Percentiles rank a stretch among this genome's conserved stretches.
Evolutionary conservation across 2,888 invertebrate genomes (phyloP).

Genomic region (Ormyrus nitidulus): DNA sequence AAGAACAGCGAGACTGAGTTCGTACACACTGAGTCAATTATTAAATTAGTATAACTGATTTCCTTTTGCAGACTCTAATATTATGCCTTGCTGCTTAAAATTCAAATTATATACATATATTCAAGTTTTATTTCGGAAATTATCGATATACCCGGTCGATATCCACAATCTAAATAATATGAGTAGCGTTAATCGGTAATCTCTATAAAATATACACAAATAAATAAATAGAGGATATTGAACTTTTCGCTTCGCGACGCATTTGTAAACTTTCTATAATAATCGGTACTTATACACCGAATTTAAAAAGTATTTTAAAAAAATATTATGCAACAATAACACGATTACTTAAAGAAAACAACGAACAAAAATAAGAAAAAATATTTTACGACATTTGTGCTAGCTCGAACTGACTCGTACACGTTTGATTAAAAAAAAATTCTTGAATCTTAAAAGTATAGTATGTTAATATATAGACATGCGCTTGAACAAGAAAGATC

Average conservation of each 20-base stretch:
- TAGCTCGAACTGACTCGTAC: constrained; percentile 35
- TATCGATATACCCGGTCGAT: neutral
- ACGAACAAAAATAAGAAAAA: constrained; percentile 26
- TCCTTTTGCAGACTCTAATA: neutral
- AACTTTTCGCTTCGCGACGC: neutral
- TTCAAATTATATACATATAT: constrained; percentile 31
- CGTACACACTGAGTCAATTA: constrained; percentile 14
- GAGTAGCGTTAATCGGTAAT: neutral
- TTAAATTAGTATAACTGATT: constrained; percentile 24
- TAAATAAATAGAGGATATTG: constrained; percentile 36
- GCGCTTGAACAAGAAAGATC: constrained; percentile 31
- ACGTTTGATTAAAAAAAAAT: constrained; percentile 33
- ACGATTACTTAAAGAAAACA: constrained; percentile 22
- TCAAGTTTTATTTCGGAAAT: constrained; percentile 13
- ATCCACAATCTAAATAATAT: no score
- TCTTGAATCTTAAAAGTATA: constrained; percentile 34
- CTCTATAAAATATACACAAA: constrained; percentile 22
- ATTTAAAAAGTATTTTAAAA: constrained; percentile 16
- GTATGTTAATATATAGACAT: constrained; percentile 39
- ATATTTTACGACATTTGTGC: constrained; percentile 28
- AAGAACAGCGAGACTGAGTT: constrained; percentile 33
- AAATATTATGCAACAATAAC: constrained; percentile 36
- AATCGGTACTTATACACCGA: constrained; percentile 7
- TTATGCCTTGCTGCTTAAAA: neutral
- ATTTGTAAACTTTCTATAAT: neutral